A percentile compares a stretch with the other conserved stretches of the same genome.
Conservation (phyloP, 2,888 invertebrate genomes). For the Drosophila setosimentum region DNA sequence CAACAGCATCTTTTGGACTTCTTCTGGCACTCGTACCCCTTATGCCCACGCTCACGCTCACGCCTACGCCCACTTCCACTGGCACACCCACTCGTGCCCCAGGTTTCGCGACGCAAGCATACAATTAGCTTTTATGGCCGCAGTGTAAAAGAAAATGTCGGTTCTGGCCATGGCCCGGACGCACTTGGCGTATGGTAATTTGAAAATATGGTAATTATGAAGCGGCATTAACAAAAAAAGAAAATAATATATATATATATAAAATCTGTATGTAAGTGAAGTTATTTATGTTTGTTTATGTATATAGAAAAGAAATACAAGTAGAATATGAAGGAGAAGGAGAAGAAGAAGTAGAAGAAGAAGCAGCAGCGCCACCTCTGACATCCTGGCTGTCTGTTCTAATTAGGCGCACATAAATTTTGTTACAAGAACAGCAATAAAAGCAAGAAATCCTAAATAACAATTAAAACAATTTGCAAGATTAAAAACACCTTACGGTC, state of each 20-base stretch:
- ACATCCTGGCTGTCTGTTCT: conserved; percentile 69
- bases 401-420: conserved; percentile 77
- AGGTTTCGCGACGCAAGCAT: conserved; percentile 66
- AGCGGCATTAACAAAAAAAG: conserved; percentile 33
- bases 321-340: neutral
- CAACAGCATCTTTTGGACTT: conserved; percentile 1
- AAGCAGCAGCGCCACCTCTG: conserved; percentile 30
- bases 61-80: neutral
- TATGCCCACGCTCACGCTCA: neutral
- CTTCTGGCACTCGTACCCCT: neutral
- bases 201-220: conserved; percentile 82
- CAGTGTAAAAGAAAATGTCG: conserved; percentile 46
- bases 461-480: conserved; percentile 81
- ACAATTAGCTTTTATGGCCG: conserved; percentile 80
- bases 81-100: neutral
- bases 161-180: conserved; percentile 42
- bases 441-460: conserved; percentile 76
- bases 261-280: neutral
- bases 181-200: conserved; percentile 75
- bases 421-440: conserved; percentile 47
- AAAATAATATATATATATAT: conserved; percentile 5
- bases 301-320: conserved; percentile 7
- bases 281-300: conserved; percentile 24
- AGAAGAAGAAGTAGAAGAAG: conserved; percentile 1
- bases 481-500: conserved; percentile 79